Evolutionary conservation across 2,888 invertebrate species (phyloP), one percentile per base, ranked within the genome.

Genomic region (Idaea dimidiata): DNA sequence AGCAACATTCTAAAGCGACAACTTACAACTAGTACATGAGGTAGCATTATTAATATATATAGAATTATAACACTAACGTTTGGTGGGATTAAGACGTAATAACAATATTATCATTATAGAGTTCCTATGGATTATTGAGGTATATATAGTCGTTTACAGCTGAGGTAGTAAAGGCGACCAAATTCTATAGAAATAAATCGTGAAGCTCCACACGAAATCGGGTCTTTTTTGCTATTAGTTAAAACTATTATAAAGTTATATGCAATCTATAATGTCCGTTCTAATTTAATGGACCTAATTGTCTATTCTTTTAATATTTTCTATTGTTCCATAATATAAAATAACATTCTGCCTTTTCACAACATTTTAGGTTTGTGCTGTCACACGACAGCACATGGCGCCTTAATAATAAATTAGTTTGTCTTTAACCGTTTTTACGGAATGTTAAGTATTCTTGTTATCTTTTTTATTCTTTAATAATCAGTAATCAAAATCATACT

Each of bases 61-160:
- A 87, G 84, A 82, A 84, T 84, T 82, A 87, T 79, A 76, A 79
- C 73, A 82, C 84, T 89, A 88, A 87, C 79, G 88, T 88, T 90
- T 90, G 91, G 91, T 91, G 91, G 91, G 91, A 90, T 89, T 84
- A 82, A 89, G 78, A 82, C 79, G 85, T 86, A 86, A 83, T 83
- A 87, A 86, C 86, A 87, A 83, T 72, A 81, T 86, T 87, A 87
- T 81, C 86, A 88, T 79, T 68, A 68, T 67, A 70, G 55, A 59
- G 64, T 80, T 82, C 82, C 88, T 90, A 90, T 86, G 83, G 86
- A 82, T 87, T 86, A 86, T 78, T 90, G 91, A 91, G 91, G 91
- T 91, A 91, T 86, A 84, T 84, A 78, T 72, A 43, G 43, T 84
- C 74, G 83, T 88, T 87, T 73, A 79, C 76, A 80, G 72, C 67